Evolutionary conservation across 2,888 invertebrate species (phyloP), one percentile per base, ranked within the genome.

Genomic region (Nasonia oneida): DNA sequence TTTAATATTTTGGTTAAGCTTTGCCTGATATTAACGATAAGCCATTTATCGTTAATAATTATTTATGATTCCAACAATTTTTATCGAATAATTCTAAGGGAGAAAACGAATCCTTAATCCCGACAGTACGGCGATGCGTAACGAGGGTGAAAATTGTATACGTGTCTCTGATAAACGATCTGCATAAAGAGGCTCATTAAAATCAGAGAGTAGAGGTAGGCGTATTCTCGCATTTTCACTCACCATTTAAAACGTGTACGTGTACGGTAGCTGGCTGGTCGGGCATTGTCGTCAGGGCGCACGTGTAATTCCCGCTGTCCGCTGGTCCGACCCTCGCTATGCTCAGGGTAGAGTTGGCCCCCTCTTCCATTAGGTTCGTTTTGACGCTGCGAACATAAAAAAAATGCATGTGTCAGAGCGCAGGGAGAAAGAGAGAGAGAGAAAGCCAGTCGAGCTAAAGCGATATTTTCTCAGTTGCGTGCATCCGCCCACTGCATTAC

Each of bases 241-340:
- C 92, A 94, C 94, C 94, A 91, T 94, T 94, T 86, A 94, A 92
- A 86, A 94, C 94, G 90, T 94, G 94, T 87, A 94, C 94, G 89
- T 94, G 93, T 88, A 94, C 93, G 70, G 94, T 94, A 84, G 94
- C 94, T 75, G 94, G 93, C 87, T 94, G 92, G 87, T 94, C 92
- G 80, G 93, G 93, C 91, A 93, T 93, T 86, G 93, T 93, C 88
- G 94, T 93, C 82, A 94, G 91, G 85, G 93, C 92, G 91, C 94
- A 94, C 64, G 94, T 94, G 92, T 94, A 94, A 91, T 94, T 94
- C 80, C 94, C 94, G 87, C 94, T 94, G 91, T 94, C 94, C 88
- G 91, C 91, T 89, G 93, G 93, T 87, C 93, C 93, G 88, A 94
- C 94, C 91, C 92, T 93, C 89, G 94, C 94, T 91, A 94, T 94